Conservation (phyloP, 2,113 vertebrate genomes). For the Acinonyx jubatus region DNA sequence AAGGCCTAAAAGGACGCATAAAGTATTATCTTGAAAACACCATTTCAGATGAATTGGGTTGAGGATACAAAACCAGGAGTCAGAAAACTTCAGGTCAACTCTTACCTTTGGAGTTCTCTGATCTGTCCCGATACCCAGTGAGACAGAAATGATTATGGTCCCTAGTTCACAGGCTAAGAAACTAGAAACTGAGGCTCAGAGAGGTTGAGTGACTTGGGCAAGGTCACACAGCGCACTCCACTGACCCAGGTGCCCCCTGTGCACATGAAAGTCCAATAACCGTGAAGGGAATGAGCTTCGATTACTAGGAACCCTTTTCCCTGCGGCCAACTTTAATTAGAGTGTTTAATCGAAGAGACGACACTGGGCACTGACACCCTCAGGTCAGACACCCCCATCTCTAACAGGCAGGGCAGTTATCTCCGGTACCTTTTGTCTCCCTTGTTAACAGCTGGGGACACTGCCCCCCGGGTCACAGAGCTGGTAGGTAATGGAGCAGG, state of each 20-base stretch:
- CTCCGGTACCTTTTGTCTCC: too few relatives aligned
- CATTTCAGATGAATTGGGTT: background rate
- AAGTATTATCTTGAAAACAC: background rate
- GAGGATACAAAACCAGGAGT: background rate
- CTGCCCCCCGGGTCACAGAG: background rate
- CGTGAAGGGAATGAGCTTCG: background rate
- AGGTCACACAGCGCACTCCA: background rate
- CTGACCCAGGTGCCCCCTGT: background rate
- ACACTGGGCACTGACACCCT: background rate
- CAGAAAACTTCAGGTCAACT: background rate
- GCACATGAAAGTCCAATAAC: background rate
- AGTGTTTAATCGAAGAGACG: background rate
- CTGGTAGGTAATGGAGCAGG: background rate
- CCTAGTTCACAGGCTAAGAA: background rate
- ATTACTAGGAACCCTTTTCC: background rate
- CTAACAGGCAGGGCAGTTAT: background rate
- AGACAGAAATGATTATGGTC: background rate
- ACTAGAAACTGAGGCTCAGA: background rate
- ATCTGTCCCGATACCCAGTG: too few relatives aligned
- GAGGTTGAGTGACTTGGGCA: background rate
- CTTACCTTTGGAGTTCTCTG: background rate
- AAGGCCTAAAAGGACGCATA: background rate
- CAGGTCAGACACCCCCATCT: fast-evolving
- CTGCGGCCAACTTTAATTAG: background rate
- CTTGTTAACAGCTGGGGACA: background rate